phyloP scores from a whole-genome alignment of 2,888 invertebrate genomes.

The Zelleria hepariella region DNA sequence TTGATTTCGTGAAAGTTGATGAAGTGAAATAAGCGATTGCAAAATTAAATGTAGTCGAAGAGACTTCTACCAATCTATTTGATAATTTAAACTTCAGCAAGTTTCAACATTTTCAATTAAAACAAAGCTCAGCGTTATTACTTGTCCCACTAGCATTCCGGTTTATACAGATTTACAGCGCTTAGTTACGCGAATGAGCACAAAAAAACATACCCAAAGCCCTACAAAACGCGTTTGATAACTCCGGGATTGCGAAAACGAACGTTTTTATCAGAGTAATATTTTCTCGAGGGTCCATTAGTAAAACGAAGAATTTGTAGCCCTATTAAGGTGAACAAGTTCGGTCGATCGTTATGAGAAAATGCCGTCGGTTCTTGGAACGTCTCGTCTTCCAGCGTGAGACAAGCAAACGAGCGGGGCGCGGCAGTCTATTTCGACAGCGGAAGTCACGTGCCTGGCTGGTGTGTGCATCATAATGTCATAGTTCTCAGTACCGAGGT shows the following conservation, averaged over 20 bases:
- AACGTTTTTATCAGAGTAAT: not conserved
- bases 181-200: too few relatives aligned
- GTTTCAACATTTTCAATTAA: too few relatives aligned
- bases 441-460: slow-evolving; percentile 53
- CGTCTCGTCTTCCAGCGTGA: not conserved
- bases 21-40: too few relatives aligned
- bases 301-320: not conserved
- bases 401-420: slow-evolving; percentile 1
- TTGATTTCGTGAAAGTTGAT: too few relatives aligned
- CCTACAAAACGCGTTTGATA: not conserved
- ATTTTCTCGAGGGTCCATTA: not conserved
- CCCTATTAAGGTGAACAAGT: not conserved
- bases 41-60: too few relatives aligned
- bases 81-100: too few relatives aligned
- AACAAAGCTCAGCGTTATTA: too few relatives aligned
- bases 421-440: slow-evolving; percentile 27
- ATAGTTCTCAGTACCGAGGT: slow-evolving; percentile 47
- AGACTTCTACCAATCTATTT: too few relatives aligned
- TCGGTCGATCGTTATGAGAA: not conserved
- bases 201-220: too few relatives aligned
- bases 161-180: too few relatives aligned
- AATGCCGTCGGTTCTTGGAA: not conserved
- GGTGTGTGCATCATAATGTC: slow-evolving; percentile 47
- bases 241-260: not conserved
- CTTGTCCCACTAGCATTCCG: too few relatives aligned